These are phyloP conservation scores for Sitophilus oryzae DNA, from an alignment of 1,140 invertebrate genomes.

Conservation along the genomic window DNA sequence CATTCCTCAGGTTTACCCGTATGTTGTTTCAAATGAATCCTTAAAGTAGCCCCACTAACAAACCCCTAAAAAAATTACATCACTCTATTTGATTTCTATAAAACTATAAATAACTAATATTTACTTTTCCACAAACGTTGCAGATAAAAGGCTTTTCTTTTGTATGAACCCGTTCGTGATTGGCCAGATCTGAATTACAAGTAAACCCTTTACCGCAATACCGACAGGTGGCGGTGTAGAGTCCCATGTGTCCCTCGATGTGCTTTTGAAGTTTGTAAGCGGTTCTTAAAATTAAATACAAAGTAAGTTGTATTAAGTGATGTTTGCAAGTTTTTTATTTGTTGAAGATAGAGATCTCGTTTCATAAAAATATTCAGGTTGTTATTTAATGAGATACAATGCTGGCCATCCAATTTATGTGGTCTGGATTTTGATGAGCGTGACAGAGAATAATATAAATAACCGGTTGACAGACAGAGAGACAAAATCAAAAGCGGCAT, in stretches of 20 bases:
- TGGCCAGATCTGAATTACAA: conserved; percentile 17
- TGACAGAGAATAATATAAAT: too few relatives aligned
- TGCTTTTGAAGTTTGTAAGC: conserved; percentile 26
- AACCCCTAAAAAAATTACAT: conserved; percentile 27
- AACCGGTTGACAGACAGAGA: too few relatives aligned
- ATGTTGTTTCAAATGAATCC: conserved; percentile 37
- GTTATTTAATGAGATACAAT: too few relatives aligned
- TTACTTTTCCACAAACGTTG: conserved; percentile 30
- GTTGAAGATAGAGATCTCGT: too few relatives aligned
- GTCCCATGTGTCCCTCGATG: conserved; percentile 24
- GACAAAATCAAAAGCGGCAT: too few relatives aligned
- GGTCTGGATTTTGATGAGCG: too few relatives aligned
- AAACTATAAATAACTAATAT: background rate
- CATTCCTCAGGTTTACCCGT: conserved; percentile 36
- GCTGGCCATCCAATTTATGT: too few relatives aligned
- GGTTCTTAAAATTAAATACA: conserved; percentile 12
- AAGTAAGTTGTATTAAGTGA: too few relatives aligned
- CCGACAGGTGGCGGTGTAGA: conserved; percentile 20
- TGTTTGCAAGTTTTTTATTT: too few relatives aligned
- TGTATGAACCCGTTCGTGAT: conserved; percentile 31
- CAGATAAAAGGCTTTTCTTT: conserved; percentile 32
- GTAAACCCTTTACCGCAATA: conserved; percentile 24
- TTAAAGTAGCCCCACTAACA: conserved; percentile 32
- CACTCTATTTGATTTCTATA: background rate
- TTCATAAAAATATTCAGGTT: too few relatives aligned